These are phyloP conservation scores for Prunella fulvescens DNA, from an alignment of 2,113 vertebrate species.

Conservation along the genomic window DNA sequence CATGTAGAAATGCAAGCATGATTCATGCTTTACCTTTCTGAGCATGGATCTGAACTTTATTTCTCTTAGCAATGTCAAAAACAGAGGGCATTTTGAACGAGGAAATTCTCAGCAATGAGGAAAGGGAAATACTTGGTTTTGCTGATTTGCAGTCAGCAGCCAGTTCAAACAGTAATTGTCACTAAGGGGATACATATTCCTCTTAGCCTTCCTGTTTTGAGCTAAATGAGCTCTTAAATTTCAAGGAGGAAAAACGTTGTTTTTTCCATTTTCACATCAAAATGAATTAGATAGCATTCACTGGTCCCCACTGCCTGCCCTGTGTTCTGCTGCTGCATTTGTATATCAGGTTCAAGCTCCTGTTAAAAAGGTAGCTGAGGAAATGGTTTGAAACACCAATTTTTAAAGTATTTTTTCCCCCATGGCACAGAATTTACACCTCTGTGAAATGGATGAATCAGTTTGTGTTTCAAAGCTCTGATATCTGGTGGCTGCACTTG, in stretches of 20 bases:
- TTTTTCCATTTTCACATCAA: background rate
- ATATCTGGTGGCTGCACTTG: fast-evolving
- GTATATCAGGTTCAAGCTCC: background rate
- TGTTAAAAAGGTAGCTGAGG: background rate
- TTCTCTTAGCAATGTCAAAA: background rate
- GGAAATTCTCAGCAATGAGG: background rate
- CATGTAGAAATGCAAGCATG: background rate
- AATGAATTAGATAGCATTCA: background rate
- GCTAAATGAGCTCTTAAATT: background rate
- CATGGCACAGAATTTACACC: background rate
- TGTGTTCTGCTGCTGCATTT: background rate
- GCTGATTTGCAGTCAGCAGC: background rate
- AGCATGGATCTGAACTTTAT: background rate
- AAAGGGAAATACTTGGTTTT: background rate
- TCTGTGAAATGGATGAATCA: fast-evolving
- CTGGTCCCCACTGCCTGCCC: background rate
- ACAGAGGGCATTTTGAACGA: background rate
- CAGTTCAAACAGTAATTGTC: background rate
- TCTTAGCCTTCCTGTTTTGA: background rate
- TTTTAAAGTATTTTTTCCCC: background rate
- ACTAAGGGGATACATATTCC: background rate
- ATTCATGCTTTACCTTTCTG: background rate
- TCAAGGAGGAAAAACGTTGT: background rate
- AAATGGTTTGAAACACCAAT: background rate
- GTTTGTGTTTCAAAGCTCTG: background rate